Evolutionary conservation across 2,797 vertebrate species (phyloP), one percentile per base, ranked within the genome.

Genomic region (Triplophysa yarkandensis): DNA sequence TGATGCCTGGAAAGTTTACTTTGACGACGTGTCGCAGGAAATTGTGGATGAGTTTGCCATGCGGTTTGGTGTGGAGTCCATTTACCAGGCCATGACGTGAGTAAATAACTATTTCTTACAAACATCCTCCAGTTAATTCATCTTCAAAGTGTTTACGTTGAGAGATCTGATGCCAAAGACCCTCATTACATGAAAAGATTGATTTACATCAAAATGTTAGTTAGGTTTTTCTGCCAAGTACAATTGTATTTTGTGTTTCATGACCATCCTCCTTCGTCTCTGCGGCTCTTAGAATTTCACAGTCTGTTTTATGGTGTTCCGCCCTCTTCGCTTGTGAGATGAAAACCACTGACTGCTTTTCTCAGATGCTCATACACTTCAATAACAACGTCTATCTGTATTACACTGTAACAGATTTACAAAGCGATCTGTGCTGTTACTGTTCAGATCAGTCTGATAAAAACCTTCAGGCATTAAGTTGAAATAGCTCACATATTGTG

Each of bases 1-100:
- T 11, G 97, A 99, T 77, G 97, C 96, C 57, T 98, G 97, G 97
- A 99, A 98, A 87, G 97, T 98, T 78, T 99, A 98, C 88, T 99
- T 93, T 82, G 96, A 98, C 69, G 96, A 96, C 1, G 90, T 94
- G 3, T 93, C 96, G 13, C 97, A 99, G 81, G 97, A 99, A 91
- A 98, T 99, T 72, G 97, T 98, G 43, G 97, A 99, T 86, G 97
- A 99, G 86, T 99, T 98, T 67, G 97, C 97, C 77, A 96, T 98
- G 94, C 94, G 97, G 82, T 99, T 96, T 2, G 97, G 97, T 81
- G 93, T 99, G 84, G 97, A 99, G 85, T 94, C 95, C 82, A 99
- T 99, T 92, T 99, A 99, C 88, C 97, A 98, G 89, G 97, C 97
- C 66, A 99, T 99, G 97, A 98, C 97, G 97, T 98, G 83, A 95